phyloP scores from a whole-genome alignment of 1,140 invertebrate species.

The Delia radicum region DNA sequence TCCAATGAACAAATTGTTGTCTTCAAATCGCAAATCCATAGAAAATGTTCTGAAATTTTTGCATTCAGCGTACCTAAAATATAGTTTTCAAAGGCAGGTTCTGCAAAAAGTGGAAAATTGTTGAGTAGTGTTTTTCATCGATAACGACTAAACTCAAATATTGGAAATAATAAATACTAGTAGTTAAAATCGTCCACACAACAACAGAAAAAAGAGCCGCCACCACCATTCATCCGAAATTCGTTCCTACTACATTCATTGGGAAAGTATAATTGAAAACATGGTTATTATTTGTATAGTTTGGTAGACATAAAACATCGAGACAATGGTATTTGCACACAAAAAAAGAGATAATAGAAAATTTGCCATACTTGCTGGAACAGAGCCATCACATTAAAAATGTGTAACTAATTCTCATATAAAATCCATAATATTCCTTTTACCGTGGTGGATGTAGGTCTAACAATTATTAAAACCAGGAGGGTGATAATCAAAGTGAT shows the following conservation, averaged over 20 bases:
- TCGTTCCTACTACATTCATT: not conserved
- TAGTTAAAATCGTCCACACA: not conserved
- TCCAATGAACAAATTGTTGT: too few species aligned
- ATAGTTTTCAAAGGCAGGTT: too few species aligned
- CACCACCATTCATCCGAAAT: too few species aligned
- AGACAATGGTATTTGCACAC: not conserved
- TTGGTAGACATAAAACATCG: not conserved
- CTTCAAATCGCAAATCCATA: too few species aligned
- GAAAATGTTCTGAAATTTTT: too few species aligned
- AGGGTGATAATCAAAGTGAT: constrained; percentile 6
- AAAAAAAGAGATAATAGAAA: not conserved
- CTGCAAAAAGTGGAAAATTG: too few species aligned
- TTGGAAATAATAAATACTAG: not conserved
- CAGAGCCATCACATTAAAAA: not conserved
- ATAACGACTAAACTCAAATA: too few species aligned
- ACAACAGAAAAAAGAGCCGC: not conserved
- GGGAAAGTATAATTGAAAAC: too few species aligned
- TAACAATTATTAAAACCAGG: not conserved
- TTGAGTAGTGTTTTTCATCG: too few species aligned
- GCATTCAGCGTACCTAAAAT: too few species aligned
- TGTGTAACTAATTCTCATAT: constrained; percentile 2
- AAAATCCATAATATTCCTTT: not conserved
- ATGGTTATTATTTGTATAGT: not conserved
- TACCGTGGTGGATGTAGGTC: not conserved
- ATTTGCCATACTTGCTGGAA: not conserved